Evolutionary conservation across 2,888 invertebrate genomes (phyloP).

Genomic region (Nephrotoma flavescens): DNA sequence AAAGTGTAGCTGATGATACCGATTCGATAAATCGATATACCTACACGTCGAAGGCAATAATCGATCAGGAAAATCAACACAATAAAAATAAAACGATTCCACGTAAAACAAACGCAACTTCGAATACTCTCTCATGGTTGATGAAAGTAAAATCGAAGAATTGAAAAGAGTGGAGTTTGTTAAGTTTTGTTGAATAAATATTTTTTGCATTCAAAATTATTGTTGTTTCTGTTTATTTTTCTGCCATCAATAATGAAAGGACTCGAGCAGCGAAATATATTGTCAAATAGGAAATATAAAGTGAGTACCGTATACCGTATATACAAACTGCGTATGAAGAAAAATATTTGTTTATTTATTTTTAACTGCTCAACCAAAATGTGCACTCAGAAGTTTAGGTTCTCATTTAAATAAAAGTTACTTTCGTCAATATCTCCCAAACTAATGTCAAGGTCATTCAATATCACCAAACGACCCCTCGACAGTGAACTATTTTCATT

Average conservation of each 20-base stretch:
- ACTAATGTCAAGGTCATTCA: no score
- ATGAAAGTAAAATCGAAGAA: slow-evolving; percentile 1
- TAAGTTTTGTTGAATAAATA: not conserved
- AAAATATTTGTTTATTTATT: no score
- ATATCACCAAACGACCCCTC: no score
- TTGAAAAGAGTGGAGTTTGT: not conserved
- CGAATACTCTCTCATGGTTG: not conserved
- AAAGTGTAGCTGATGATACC: not conserved
- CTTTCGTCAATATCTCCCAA: no score
- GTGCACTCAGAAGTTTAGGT: no score
- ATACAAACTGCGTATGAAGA: no score
- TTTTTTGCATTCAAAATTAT: not conserved
- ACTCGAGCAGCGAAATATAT: not conserved
- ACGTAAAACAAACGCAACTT: not conserved
- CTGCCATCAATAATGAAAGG: not conserved
- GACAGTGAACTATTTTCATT: no score
- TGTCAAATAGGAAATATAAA: not conserved
- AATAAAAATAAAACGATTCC: not conserved
- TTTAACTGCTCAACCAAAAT: no score
- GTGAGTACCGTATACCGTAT: no score
- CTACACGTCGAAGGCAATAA: not conserved
- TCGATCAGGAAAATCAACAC: not conserved
- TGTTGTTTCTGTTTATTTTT: not conserved
- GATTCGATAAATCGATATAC: not conserved
- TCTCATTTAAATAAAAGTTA: no score